Base-by-base conservation (phyloP, 1,140 invertebrate species). In the Pinna nobilis region DNA sequence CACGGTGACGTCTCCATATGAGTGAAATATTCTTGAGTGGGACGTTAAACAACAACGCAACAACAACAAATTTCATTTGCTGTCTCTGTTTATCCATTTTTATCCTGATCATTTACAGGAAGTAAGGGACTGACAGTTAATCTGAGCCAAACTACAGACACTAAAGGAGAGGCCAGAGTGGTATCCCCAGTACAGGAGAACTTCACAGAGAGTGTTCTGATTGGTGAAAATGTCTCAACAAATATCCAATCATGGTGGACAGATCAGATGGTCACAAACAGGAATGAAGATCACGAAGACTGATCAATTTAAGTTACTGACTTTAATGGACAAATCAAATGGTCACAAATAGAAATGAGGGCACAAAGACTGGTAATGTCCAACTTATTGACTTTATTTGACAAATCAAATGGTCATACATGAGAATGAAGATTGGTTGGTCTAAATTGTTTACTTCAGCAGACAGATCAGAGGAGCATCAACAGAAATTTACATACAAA, bases 241-340 rank as follows among this genome's bases (percentile, higher is more conserved):
- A 88, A 90, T 72, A 85, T 89, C 1, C 79, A 84, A 18, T 82
- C 80, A 1, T 89, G 88, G 88, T 89, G 88, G 88, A 82, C 76
- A 33, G 84, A 93, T 72, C 92, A 93, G 85, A 33, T n/a, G 44
- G 15, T 44, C 39, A 44, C 37, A n/a, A 37, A 63, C 18, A 20
- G 23, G 51, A 15, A 55, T 25, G 9, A 63, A 11, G 39, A 47
- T 2, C 37, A 47, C 18, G 60, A 63, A 41, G 32, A 63, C n/a
- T 44, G 37, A 44, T 18, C 25, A 18, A 7, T 18, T 20, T 18
- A 47, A 20, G 20, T 47, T 7, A 9, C 39, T 44, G 7, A 44
- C 7, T 18, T 9, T 7, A 44, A 7, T 9, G 18, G 7, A 15
- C 20, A 47, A 47, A 15, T 20, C 20, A 18, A 3, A 47, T 47